Percentiles rank a stretch among this genome's conserved stretches.
Evolutionary conservation across 2,888 invertebrate species (phyloP).

Genomic region (Hoplodrina ambigua): DNA sequence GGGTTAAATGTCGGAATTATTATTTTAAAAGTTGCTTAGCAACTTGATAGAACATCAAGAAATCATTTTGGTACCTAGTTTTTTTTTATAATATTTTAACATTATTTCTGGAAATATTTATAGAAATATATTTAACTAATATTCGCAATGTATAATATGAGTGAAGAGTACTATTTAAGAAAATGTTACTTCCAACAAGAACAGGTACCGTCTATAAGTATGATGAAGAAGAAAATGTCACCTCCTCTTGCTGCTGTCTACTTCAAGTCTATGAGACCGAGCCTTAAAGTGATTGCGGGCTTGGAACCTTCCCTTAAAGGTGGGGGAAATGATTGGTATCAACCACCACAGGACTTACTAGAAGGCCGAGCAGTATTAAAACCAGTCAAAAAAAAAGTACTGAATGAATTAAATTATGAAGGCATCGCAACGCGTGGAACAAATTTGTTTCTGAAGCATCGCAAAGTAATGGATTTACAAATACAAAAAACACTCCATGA

Average conservation of each 20-base stretch:
- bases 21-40: too few species aligned
- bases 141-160: conserved; percentile 69
- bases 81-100: background rate
- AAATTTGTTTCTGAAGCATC: conserved; percentile 69
- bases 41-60: background rate
- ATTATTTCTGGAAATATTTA: background rate
- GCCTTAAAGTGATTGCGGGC: conserved; percentile 80
- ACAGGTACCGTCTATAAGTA: conserved; percentile 81
- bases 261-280: conserved; percentile 82
- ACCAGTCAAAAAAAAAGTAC: conserved; percentile 74
- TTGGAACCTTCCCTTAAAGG: conserved; percentile 83
- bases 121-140: conserved; percentile 1
- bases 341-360: conserved; percentile 79
- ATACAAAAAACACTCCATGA: conserved; percentile 69
- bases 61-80: background rate
- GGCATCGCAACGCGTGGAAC: conserved; percentile 77
- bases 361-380: conserved; percentile 77
- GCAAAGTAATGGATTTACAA: conserved; percentile 70
- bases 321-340: conserved; percentile 82
- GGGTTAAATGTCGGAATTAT: too few species aligned
- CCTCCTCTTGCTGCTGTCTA: conserved; percentile 80
- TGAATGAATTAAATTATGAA: conserved; percentile 74
- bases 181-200: conserved; percentile 79
- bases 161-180: conserved; percentile 80
- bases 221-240: conserved; percentile 80